Evolutionary conservation across 2,113 vertebrate genomes (phyloP).

Genomic region (Phrynosoma blainvillii): DNA sequence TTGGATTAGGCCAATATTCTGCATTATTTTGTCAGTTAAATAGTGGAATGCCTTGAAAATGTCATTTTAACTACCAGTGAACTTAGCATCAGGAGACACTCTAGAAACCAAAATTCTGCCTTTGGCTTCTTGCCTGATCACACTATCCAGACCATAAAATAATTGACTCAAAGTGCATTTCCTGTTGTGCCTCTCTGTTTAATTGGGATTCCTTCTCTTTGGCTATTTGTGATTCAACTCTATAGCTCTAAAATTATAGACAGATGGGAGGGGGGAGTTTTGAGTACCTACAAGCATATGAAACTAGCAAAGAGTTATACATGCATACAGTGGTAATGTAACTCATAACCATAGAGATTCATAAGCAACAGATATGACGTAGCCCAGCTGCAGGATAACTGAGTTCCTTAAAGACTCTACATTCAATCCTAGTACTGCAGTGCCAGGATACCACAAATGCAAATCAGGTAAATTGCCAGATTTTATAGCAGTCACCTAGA

Average conservation of each 20-base stretch:
- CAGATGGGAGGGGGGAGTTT: conserved; percentile 12
- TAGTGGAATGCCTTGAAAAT: background rate
- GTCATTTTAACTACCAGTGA: background rate
- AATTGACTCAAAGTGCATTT: conserved; percentile 26
- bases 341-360: background rate
- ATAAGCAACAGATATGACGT: background rate
- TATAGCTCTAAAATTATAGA: conserved; percentile 21
- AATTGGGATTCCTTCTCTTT: conserved; percentile 34
- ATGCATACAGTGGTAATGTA: conserved; percentile 16
- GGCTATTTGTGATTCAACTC: conserved; percentile 1
- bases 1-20: background rate
- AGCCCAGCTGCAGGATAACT: conserved; percentile 8
- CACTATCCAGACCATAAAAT: background rate
- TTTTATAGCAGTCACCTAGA: conserved; percentile 13
- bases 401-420: conserved; percentile 17
- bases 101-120: background rate
- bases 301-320: background rate
- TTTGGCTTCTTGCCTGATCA: conserved; percentile 2
- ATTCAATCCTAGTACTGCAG: background rate
- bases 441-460: conserved; percentile 1
- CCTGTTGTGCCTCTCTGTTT: conserved; percentile 26
- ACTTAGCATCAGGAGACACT: background rate
- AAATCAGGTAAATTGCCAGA: background rate
- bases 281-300: background rate
- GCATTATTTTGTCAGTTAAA: background rate